Base-by-base conservation (phyloP, 1,140 invertebrate genomes). In the Sycobia sp. region DNA sequence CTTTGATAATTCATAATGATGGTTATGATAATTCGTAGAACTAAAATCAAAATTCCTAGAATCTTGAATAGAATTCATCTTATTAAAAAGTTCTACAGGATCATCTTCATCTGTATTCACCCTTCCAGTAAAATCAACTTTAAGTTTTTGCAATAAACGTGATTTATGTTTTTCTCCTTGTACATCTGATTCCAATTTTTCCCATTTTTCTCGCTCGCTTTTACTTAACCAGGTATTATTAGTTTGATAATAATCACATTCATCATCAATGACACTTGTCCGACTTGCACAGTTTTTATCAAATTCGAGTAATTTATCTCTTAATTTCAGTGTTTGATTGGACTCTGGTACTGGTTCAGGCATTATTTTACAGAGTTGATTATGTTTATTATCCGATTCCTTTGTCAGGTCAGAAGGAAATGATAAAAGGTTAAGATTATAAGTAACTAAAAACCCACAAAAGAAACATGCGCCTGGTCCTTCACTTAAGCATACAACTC, bases 401-500 rank as follows among this genome's bases (percentile, higher is more conserved):
- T 57, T 44, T 32, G 13, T 18, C 4, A 36, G 38, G 8, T 64
- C 32, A 14, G 16, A 13, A 22, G 16, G 29, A 16, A 5, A 3
- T 14, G 0, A 2, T 11, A 43, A 0, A 18, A 38, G 13, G 13
- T 53, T 18, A 16, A 58, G 29, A 18, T 53, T 20, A 34, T 65
- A 59, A 53, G 9, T 10, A 29, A 95, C 95, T 65, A 92, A 76
- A 69, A 88, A 87, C 2, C 88, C 91, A 84, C 98, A 99, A 72
- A 91, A 96, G 11, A 97, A 85, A 77, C 97, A 99, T 1, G 95
- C 93, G 1, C 97, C 97, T 34, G 95, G 90, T 2, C 97, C 96
- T 84, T 99, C 97, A 83, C 98, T 96, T 55, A 87, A 86, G 82
- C 97, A 99, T 22, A 99, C 92, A 72, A 99, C 92, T 66, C 95